Evolutionary conservation across 2,113 vertebrate genomes (phyloP), one percentile per base, ranked within the genome.

Genomic region (Pachycephala philippinensis): DNA sequence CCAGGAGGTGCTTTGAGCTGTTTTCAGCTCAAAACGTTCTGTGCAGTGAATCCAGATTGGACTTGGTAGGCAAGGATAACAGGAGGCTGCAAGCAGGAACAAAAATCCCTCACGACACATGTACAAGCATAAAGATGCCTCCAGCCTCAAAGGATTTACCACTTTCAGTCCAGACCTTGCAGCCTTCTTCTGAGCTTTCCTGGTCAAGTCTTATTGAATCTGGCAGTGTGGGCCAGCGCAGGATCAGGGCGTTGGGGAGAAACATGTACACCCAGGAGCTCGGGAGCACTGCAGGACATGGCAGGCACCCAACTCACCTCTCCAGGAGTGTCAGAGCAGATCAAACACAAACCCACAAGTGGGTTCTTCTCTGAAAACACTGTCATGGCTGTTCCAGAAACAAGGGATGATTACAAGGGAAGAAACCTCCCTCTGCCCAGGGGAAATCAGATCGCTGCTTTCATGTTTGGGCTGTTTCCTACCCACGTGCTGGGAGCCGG

Each of bases 401-500:
- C 28, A 54, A 77, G 31, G 27, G 28, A 42, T 2, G 1, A 30
- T 28, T 30, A 49, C 27, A 86, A 56, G 56, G 80, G 53, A 87
- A 89, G 85, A 64, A 90, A 30, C 14, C 26, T 95, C 66, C 40
- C 21, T 47, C 53, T 23, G 10, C 49, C 74, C 2, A 0, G 35
- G 45, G 72, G 68, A 91, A 50, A 94, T 56, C 22, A 47, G 33
- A 33, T 15, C 11, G 11, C 39, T 89, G 84, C 56, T 50, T 77
- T 88, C 57, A 12, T 8, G 23, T 91, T 49, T 52, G 60, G 56
- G 49, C 52, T 44, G 19, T 9, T 28, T 49, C 6, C 90, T 77
- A 52, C 42, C 63, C 28, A 2, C 0, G 1, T 4, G 24, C 45
- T 28, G 12, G 17, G 54, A 50, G 47, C 50, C 0, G 0, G 68